Evolutionary conservation across 2,888 invertebrate genomes (phyloP), one percentile per base, ranked within the genome.

Genomic region (Cryptus viduatorius): DNA sequence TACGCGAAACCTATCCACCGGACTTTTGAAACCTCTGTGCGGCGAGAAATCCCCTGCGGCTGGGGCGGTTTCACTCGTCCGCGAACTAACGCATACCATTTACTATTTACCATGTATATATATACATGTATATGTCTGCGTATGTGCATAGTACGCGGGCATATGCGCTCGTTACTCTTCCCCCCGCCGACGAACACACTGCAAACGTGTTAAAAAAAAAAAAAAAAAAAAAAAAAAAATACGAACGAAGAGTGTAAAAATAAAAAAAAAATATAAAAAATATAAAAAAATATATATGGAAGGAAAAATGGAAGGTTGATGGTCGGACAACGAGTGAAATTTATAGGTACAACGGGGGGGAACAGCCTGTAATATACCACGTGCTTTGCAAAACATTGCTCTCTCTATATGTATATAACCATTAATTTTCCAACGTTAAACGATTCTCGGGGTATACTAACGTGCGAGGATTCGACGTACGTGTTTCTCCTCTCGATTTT

Each of bases 361-460:
- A 31, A 56, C 19, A 46, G 42, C 53, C 53, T 16, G 53, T 3
- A 56, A 77, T 64, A 24, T 69, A 10, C 16, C 68, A 31, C 53
- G 19, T 31, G 61, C 64, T 37, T 37, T 37, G 37, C 73, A 24
- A 37, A 14, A 24, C 67, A 44, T 69, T 19, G 19, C 67, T 19
- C 42, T 71, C 46, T 48, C 61, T 59, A 44, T 42, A 46, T 65
- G 24, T 56, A 19, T 10, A 37, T 46, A 48, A 65, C 73, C 56
- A 78, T 81, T 46, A 53, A 78, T 84, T 84, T 72, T 73, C 29
- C 50, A 73, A 46, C 53, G 72, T 81, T 77, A 72, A 48, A 53
- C 46, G 64, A 69, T 84, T 68, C 73, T 53, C 48, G 53, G 50
- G 68, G 44, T 48, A 67, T 29, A 42, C 29, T 61, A 29, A n/a